These are phyloP conservation scores for Chrysemys picta DNA, from an alignment of 2,113 vertebrate species.

Conservation along the genomic window DNA sequence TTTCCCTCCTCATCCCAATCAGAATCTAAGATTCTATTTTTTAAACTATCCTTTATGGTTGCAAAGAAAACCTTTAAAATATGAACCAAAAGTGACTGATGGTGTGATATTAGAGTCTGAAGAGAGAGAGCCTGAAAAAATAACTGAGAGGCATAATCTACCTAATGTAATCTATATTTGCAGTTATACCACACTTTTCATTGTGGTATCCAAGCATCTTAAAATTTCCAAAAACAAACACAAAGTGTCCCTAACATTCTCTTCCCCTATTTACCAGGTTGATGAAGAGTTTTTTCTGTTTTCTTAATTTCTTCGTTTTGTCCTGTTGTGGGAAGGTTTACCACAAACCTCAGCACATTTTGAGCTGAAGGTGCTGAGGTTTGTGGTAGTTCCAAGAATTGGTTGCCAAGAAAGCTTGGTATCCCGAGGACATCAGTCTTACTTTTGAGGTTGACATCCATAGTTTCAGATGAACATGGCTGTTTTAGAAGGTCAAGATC, in stretches of 20 bases:
- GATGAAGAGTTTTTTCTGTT: neutral
- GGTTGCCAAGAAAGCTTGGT: neutral
- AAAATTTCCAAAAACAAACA: neutral
- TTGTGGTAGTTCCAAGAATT: neutral
- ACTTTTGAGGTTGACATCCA: neutral
- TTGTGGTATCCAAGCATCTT: neutral
- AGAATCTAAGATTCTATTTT: neutral
- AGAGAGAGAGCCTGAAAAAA: neutral
- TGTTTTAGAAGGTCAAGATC: neutral
- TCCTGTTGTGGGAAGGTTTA: neutral
- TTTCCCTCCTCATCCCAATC: neutral
- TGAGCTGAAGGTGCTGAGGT: neutral
- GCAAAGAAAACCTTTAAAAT: neutral
- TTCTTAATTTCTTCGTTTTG: neutral
- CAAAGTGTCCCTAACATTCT: neutral
- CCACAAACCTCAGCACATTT: neutral
- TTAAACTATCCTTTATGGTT: neutral
- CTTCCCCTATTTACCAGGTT: neutral
- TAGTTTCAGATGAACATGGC: neutral
- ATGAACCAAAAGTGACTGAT: slow-evolving; percentile 1
- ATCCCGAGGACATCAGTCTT: neutral
- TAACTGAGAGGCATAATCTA: neutral
- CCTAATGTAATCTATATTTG: neutral
- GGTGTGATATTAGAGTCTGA: neutral
- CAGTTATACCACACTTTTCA: neutral